Base-by-base conservation (phyloP, 2,888 invertebrate genomes). In the Nezara viridula region DNA sequence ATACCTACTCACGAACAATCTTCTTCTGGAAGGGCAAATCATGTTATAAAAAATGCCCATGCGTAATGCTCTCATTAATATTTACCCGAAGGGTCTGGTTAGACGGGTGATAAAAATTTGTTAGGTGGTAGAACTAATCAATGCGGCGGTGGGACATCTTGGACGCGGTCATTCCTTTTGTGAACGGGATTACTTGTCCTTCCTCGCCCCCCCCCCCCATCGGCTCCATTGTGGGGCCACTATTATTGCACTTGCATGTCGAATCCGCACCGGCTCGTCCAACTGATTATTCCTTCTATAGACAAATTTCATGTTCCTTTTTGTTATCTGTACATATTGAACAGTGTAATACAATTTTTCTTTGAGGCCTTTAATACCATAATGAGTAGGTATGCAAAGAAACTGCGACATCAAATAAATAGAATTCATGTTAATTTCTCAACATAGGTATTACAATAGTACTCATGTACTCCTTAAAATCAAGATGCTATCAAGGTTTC, bases 191-290 rank as follows among this genome's bases (percentile, higher is more conserved):
- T 32, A 21, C 32, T 60, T 60, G 60, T 27, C 60, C 60, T 60
- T 60, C 60, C 60, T 27, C 55, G 6, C 2, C 27, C 60, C n/a
- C 27, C 0, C 44, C n/a, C 10, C 3, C 19, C 32, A 32, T 6
- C 27, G 12, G 16, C 66, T 66, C 32, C 66, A 32, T 73, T 73
- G 66, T 73, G 2, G 37, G 7, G 16, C 21, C 19, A 19, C 66
- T 73, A 73, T 73, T 37, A 73, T 73, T 37, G 66, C 66, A 37
- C 66, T 73, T 73, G 66, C 19, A 73, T 73, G 37, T 73, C 66
- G 32, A 73, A 32, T 73, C 66, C 37, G 16, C n/a, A 12, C 32
- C 66, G 14, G 14, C 66, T 6, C 32, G 1, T 37, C 19, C 14
- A 5, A 37, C 37, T 32, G 19, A 14, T 66, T 73, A 73, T 73